These are phyloP conservation scores for Ormyrus thymus DNA, from an alignment of 2,888 invertebrate species.

Conservation along the genomic window DNA sequence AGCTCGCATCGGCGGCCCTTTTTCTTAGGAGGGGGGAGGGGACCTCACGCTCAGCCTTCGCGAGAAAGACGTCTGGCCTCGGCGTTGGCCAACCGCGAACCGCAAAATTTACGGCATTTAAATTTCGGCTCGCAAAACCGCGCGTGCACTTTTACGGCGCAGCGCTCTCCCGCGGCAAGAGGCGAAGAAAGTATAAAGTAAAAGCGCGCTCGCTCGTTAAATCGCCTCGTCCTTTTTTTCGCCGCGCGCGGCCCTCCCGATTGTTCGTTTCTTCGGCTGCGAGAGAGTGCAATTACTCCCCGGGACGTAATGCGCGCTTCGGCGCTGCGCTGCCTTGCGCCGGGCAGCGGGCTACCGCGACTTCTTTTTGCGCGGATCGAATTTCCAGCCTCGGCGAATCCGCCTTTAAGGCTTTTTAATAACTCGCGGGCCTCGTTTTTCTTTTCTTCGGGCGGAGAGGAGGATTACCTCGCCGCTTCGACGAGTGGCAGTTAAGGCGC, in stretches of 20 bases:
- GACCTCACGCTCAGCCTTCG: too few relatives aligned
- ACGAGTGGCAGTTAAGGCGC: too few relatives aligned
- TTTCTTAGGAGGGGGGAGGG: not conserved
- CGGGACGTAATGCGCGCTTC: constrained; percentile 4
- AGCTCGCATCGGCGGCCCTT: constrained; percentile 16
- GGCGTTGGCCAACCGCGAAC: too few relatives aligned
- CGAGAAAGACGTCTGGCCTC: too few relatives aligned
- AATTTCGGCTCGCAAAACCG: constrained; percentile 57
- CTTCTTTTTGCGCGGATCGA: not conserved
- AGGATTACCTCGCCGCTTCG: too few relatives aligned
- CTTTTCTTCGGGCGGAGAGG: too few relatives aligned
- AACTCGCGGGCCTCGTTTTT: too few relatives aligned
- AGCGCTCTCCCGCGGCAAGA: not conserved
- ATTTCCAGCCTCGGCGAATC: too few relatives aligned
- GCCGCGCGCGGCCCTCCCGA: not conserved
- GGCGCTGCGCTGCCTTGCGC: not conserved
- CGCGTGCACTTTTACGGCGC: constrained; percentile 2
- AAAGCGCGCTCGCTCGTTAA: constrained; percentile 19
- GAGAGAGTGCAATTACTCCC: constrained; percentile 20
- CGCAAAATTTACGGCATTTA: constrained; percentile 64
- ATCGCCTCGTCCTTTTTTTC: not conserved
- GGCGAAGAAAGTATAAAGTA: constrained; percentile 28
- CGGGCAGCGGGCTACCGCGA: not conserved
- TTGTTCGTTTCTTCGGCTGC: constrained; percentile 19
- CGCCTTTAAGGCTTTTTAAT: too few relatives aligned